These are phyloP conservation scores for Myotis daubentonii DNA, from an alignment of 2,797 vertebrate species.

Conservation along the genomic window DNA sequence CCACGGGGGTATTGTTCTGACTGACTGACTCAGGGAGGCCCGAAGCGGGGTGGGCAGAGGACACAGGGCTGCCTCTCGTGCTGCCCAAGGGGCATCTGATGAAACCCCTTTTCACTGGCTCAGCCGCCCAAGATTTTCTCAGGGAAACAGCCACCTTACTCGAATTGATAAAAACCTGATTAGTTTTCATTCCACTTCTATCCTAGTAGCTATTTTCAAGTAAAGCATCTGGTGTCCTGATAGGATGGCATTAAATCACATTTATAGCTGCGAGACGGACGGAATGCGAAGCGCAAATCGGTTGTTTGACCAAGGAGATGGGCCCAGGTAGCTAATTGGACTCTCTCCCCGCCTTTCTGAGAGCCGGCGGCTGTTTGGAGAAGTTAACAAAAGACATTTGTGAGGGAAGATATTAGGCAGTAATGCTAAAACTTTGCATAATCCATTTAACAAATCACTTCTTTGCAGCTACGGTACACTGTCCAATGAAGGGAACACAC, in stretches of 20 bases:
- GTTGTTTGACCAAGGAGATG: constrained; percentile 52
- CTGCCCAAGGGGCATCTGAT: constrained; percentile 69
- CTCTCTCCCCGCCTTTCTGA: constrained; percentile 40
- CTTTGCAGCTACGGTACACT: background rate
- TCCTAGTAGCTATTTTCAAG: background rate
- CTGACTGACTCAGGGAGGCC: constrained; percentile 46
- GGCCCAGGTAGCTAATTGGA: constrained; percentile 44
- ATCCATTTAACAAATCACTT: constrained; percentile 63
- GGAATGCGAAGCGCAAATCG: constrained; percentile 39
- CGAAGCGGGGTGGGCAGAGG: constrained; percentile 69
- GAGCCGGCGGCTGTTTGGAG: constrained; percentile 50
- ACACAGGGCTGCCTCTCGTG: constrained; percentile 71
- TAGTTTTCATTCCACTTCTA: constrained; percentile 67
- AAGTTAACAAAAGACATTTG: constrained; percentile 48
- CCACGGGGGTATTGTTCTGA: background rate
- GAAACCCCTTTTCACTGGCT: constrained; percentile 80
- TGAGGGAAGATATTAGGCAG: background rate
- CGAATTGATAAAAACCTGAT: constrained; percentile 80
- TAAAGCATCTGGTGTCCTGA: constrained; percentile 66
- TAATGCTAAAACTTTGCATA: constrained; percentile 60
- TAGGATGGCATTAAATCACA: constrained; percentile 72
- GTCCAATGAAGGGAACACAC: background rate
- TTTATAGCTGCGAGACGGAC: background rate
- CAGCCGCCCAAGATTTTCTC: constrained; percentile 76
- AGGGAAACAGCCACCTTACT: constrained; percentile 75